Evolutionary conservation across 2,888 invertebrate genomes (phyloP).

Genomic region (Epinotia nisella): DNA sequence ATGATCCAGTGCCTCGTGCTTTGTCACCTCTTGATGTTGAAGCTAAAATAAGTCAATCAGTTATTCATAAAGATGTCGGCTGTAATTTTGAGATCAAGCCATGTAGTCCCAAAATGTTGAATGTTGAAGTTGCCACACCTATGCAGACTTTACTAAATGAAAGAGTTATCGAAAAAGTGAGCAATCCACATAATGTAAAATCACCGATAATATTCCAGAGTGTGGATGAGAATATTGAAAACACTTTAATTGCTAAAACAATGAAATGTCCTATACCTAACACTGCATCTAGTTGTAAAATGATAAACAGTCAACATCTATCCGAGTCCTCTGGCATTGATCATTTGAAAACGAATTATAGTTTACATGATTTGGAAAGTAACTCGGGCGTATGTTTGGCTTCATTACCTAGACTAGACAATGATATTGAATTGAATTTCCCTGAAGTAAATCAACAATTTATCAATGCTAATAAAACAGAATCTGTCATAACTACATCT

Average conservation of each 20-base stretch:
- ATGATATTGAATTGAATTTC: conserved; percentile 79
- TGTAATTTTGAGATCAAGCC: conserved; percentile 83
- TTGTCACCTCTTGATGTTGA: conserved; percentile 81
- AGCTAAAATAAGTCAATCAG: conserved; percentile 82
- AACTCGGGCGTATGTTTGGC: conserved; percentile 77
- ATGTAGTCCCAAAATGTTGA: conserved; percentile 81
- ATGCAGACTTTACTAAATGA: conserved; percentile 71
- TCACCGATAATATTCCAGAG: conserved; percentile 56
- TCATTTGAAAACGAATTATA: conserved; percentile 67
- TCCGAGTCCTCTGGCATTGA: conserved; percentile 56
- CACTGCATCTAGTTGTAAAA: conserved; percentile 69
- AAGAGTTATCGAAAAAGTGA: conserved; percentile 76
- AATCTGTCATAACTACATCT: conserved; percentile 53
- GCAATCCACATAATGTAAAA: conserved; percentile 67
- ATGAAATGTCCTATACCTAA: conserved; percentile 30
- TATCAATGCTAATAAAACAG: conserved; percentile 77
- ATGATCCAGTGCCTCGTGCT: conserved; percentile 62
- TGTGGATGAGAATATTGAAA: conserved; percentile 56
- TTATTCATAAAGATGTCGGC: conserved; percentile 82
- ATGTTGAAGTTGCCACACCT: conserved; percentile 75
- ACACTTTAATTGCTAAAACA: conserved; percentile 16
- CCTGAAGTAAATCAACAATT: conserved; percentile 82
- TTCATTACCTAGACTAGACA: conserved; percentile 76
- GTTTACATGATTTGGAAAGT: conserved; percentile 75
- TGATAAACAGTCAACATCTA: conserved; percentile 67